A percentile compares a stretch with the other conserved stretches of the same genome.
phyloP scores from a whole-genome alignment of 2,888 invertebrate species.

The Gandaritis pyraliata region DNA sequence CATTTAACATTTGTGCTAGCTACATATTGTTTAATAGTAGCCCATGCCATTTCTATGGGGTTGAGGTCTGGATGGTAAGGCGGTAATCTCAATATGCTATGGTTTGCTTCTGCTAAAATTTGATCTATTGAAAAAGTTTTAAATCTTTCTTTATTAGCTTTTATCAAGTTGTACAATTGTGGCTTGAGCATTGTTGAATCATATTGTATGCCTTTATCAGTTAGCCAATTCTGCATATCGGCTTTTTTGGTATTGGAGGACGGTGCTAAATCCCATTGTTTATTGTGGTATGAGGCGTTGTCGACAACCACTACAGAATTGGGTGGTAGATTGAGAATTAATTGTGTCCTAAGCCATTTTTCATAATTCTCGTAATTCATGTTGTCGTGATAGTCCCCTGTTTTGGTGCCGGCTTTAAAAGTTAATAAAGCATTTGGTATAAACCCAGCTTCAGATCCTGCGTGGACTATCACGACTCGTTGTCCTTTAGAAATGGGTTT shows the following conservation, averaged over 20 bases:
- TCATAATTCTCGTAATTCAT: conserved; percentile 43
- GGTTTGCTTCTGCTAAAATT: conserved; percentile 2
- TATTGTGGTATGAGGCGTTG: conserved; percentile 48
- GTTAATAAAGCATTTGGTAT: conserved; percentile 36
- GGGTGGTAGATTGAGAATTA: conserved; percentile 46
- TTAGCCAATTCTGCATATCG: conserved; percentile 15
- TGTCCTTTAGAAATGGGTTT: conserved; percentile 31
- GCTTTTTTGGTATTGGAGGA: conserved; percentile 7
- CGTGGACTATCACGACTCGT: conserved; percentile 36
- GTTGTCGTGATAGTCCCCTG: conserved; percentile 43
- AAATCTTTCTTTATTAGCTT: conserved; percentile 2
- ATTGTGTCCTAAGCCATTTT: conserved; percentile 45
- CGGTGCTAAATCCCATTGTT: conserved; percentile 2
- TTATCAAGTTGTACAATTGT: conserved; percentile 13
- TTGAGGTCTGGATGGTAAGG: conserved; percentile 26
- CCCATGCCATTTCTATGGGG: conserved; percentile 21
- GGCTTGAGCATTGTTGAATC: conserved; percentile 7
- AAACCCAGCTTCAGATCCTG: conserved; percentile 39
- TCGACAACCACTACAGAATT: conserved; percentile 45
- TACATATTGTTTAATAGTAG: conserved; percentile 8
- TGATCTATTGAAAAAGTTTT: conserved; percentile 12
- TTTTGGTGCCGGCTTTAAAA: conserved; percentile 28
- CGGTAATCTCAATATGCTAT: no score
- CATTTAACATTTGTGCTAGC: conserved; percentile 7
- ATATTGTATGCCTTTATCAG: conserved; percentile 7